Evolutionary conservation across 2,888 invertebrate species (phyloP).

Genomic region (Hanleya hanleyi): DNA sequence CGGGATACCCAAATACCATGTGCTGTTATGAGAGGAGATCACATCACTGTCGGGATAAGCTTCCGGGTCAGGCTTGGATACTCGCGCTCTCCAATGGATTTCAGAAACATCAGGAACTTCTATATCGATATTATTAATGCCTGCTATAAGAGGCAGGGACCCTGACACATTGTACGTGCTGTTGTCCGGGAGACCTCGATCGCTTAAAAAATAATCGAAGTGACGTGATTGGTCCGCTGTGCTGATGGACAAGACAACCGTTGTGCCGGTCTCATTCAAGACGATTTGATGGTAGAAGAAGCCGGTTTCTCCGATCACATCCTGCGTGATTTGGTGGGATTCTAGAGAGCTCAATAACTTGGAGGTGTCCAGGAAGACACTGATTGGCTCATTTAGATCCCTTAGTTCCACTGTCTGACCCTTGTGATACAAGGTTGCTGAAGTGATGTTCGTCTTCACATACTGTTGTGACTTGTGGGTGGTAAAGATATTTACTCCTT

Average conservation of each 20-base stretch:
- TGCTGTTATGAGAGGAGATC: neutral
- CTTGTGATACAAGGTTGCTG: neutral
- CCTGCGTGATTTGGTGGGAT: neutral
- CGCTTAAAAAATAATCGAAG: neutral
- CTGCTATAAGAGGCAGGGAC: neutral
- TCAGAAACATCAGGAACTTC: neutral
- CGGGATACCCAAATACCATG: neutral
- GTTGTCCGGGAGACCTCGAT: neutral
- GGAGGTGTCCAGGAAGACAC: neutral
- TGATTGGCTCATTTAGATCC: neutral
- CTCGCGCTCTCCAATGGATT: neutral
- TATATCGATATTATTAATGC: neutral
- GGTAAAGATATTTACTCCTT: neutral
- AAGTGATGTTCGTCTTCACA: slow-evolving; percentile 6
- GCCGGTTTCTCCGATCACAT: neutral
- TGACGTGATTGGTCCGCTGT: neutral
- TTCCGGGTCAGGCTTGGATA: neutral
- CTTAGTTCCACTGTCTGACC: neutral
- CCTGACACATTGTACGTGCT: neutral
- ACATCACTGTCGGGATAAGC: too few species aligned
- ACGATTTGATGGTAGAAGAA: neutral
- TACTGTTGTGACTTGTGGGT: neutral
- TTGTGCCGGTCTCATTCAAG: neutral
- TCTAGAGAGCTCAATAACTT: neutral
- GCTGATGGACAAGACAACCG: neutral